Base-by-base conservation (phyloP, 2,797 vertebrate genomes). In the Dicrostonyx torquatus region DNA sequence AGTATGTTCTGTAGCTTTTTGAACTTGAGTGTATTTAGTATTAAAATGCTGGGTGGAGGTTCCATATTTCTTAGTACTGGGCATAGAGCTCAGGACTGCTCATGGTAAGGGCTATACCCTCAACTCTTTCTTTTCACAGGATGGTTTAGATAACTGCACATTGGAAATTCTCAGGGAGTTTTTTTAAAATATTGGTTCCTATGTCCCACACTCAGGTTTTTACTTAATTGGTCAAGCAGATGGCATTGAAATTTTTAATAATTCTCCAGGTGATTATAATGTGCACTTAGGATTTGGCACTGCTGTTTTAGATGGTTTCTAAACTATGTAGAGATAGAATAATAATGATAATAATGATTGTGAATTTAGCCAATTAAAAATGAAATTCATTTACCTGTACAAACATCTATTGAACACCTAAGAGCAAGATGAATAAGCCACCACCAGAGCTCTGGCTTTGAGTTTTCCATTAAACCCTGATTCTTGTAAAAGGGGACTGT, bases 81-180 rank as follows among this genome's bases (percentile, higher is more conserved):
- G 29, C 13, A 18, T 83, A 66, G 26, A 75, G 53, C 45, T 34
- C 29, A 55, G 48, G 55, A n/a, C 45, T 58, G 86, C 8, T 55
- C 14, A 40, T 60, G 43, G 13, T 55, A 87, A 72, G 50, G 50
- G n/a, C 9, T 66, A 66, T 34, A 31, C 12, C 40, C 6, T 53
- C 7, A 92, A 40, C 7, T 14, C 26, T n/a, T 64, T 26, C 75
- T 53, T 64, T 79, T 5, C 76, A 43, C 70, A 24, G 31, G 31
- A 22, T 77, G 40, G 31, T 90, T 94, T 84, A 72, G 60, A 22
- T 87, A 64, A 34, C 82, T 90, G 58, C 92, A 80, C n/a, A 45
- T 50, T 85, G 43, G 82, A 93, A 88, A 93, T 95, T 87, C 48
- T 68, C 43, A 73, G 66, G 76, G 53, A 96, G 37, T 73, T 87